Evolutionary conservation across 2,113 vertebrate genomes (phyloP), one percentile per base, ranked within the genome.

Genomic region (Perccottus glenii): DNA sequence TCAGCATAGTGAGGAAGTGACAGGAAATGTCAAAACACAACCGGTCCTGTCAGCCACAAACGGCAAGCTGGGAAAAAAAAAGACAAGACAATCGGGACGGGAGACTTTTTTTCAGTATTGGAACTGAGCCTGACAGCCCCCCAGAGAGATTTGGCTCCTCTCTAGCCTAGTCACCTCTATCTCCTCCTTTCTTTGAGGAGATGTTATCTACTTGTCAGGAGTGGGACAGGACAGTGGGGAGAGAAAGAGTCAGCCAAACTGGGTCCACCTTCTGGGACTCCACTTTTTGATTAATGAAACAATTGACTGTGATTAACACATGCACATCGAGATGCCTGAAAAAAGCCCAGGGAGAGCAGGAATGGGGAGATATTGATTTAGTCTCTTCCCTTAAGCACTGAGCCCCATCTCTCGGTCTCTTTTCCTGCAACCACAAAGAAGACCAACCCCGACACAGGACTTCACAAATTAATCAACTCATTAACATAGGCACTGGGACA

Each of bases 301-400:
- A 85, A 86, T 88, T 87, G 90, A 88, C 82, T 0, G 83, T 90
- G 88, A 92, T 93, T 91, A 93, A 90, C 87, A 88, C 84, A 76
- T 86, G 78, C 62, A 64, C 77, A 78, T 65, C 0, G 42, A 76
- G 83, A 73, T 88, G 77, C 19, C 87, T 88, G 85, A 83, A 88
- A 89, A 89, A 84, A 89, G 76, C 73, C 67, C 27, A 62, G 63
- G 60, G 78, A 84, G 80, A 84, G 73, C 61, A 74, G 59, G 75
- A 70, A 80, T 64, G 76, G 67, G 5, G 40, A 78, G 75, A 82
- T 87, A 91, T 89, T 81, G 89, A 91, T 88, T 85, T 85, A 64
- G 57, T 74, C 63, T 78, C 64, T 60, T 73, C 68, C 69, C 73
- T 38, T 27, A 32, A 80, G 67, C 53, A 4, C 66, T 64, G 27